A percentile compares a stretch with the other conserved stretches of the same genome.
Evolutionary conservation across 2,113 vertebrate species (phyloP).

Genomic region (Otus sunia): DNA sequence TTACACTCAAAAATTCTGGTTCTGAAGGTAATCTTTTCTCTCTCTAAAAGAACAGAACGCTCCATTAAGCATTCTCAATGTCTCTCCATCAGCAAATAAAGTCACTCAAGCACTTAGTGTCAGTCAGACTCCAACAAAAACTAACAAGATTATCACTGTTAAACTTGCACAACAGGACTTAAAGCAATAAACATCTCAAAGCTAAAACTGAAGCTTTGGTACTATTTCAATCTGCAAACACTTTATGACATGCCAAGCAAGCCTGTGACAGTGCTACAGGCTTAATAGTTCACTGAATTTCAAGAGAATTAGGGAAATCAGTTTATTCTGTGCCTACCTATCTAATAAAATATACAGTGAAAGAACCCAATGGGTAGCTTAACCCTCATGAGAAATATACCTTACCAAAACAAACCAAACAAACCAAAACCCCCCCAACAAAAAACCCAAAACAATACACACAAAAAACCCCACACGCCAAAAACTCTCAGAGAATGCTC

Average conservation of each 20-base stretch:
- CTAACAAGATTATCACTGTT: not conserved
- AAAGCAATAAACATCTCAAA: not conserved
- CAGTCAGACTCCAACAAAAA: not conserved
- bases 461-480: not conserved
- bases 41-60: not conserved
- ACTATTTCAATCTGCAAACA: not conserved
- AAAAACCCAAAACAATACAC: not conserved
- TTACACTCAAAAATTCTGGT: not conserved
- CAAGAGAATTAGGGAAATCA: not conserved
- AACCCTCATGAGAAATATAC: not conserved
- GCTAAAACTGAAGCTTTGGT: not conserved
- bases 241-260: not conserved
- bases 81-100: not conserved
- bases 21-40: not conserved
- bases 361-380: not conserved
- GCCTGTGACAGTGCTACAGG: not conserved
- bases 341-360: not conserved
- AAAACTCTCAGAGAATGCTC: not conserved
- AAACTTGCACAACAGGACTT: not conserved
- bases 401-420: too few relatives aligned
- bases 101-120: not conserved
- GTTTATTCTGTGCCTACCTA: not conserved
- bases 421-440: too few relatives aligned
- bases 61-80: not conserved
- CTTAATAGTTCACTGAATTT: not conserved